phyloP scores from a whole-genome alignment of 2,113 vertebrate genomes.

The Poeciliopsis retropinna region DNA sequence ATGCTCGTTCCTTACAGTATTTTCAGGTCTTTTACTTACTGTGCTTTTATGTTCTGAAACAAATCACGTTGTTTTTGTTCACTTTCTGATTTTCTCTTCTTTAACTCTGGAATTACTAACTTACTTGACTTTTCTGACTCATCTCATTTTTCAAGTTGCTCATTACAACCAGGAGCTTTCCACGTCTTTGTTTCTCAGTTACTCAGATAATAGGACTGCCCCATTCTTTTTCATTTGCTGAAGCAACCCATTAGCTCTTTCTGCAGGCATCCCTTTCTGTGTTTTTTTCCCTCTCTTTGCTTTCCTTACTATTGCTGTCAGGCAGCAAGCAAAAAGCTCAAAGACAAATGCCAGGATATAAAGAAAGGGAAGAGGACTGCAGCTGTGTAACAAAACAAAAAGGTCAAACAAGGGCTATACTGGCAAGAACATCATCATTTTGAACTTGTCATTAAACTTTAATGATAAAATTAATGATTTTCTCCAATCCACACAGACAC shows the following conservation, averaged over 20 bases:
- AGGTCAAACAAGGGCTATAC: background rate
- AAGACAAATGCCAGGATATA: slow-evolving; percentile 39
- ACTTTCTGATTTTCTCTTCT: slow-evolving; percentile 20
- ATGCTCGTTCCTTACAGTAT: slow-evolving; percentile 39
- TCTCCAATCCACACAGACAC: too few relatives aligned
- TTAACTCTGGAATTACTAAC: slow-evolving; percentile 28
- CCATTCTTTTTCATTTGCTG: slow-evolving; percentile 22
- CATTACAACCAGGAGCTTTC: slow-evolving; percentile 39
- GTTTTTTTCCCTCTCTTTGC: slow-evolving; percentile 19
- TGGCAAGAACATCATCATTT: too few relatives aligned
- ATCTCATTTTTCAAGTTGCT: slow-evolving; percentile 33
- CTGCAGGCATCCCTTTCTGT: slow-evolving; percentile 22
- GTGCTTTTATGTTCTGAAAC: slow-evolving; percentile 11
- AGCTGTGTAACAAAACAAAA: slow-evolving; percentile 6
- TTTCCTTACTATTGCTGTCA: slow-evolving; percentile 25
- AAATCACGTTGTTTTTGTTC: slow-evolving; percentile 32
- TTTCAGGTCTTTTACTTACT: slow-evolving; percentile 24
- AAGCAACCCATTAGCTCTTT: slow-evolving; percentile 36
- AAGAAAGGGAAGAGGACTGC: slow-evolving; percentile 13
- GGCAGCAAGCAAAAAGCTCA: slow-evolving; percentile 25
- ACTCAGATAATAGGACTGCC: slow-evolving; percentile 27
- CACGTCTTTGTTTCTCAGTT: slow-evolving; percentile 18
- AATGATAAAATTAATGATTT: too few relatives aligned
- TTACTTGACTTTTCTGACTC: slow-evolving; percentile 13
- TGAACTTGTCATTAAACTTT: too few relatives aligned